phyloP scores from a whole-genome alignment of 1,140 invertebrate genomes.

The Zelostemma sp. region DNA sequence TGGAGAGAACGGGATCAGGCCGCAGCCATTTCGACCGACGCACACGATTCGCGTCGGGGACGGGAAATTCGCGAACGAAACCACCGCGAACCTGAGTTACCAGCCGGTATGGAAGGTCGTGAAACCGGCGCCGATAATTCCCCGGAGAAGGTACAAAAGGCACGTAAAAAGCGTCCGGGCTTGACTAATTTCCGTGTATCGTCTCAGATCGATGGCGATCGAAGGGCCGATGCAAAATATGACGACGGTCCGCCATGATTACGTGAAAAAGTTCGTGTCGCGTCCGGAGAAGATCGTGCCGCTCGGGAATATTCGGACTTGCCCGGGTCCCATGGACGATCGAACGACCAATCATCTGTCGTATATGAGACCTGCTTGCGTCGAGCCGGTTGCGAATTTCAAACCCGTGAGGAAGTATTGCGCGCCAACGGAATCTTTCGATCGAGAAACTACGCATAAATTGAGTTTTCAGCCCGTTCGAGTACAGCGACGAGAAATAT shows the following conservation, averaged over 20 bases:
- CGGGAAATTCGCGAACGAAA: conserved; percentile 57
- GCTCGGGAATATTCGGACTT: conserved; percentile 62
- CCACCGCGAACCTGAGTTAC: conserved; percentile 59
- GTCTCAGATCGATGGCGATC: conserved; percentile 48
- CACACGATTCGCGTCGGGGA: conserved; percentile 51
- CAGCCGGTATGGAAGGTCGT: conserved; percentile 47
- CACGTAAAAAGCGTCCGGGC: no score
- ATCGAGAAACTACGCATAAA: conserved; percentile 63
- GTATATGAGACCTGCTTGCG: conserved; percentile 51
- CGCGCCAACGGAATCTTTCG: conserved; percentile 68
- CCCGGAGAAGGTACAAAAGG: conserved; percentile 50
- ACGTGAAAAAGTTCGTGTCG: conserved; percentile 73
- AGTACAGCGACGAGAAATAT: conserved; percentile 48
- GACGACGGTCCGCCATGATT: conserved; percentile 79
- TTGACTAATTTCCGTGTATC: no score
- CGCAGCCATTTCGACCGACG: conserved; percentile 58
- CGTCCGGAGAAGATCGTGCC: conserved; percentile 63
- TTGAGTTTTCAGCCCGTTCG: conserved; percentile 58
- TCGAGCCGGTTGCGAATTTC: conserved; percentile 62
- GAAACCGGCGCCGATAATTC: conserved; percentile 56
- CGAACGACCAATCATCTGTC: conserved; percentile 55
- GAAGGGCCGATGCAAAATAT: conserved; percentile 77
- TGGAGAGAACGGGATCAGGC: conserved; percentile 50
- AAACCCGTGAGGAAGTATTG: conserved; percentile 71
- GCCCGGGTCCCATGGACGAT: conserved; percentile 57